phyloP scores from a whole-genome alignment of 2,888 invertebrate species.

The Morinoia aosen region DNA sequence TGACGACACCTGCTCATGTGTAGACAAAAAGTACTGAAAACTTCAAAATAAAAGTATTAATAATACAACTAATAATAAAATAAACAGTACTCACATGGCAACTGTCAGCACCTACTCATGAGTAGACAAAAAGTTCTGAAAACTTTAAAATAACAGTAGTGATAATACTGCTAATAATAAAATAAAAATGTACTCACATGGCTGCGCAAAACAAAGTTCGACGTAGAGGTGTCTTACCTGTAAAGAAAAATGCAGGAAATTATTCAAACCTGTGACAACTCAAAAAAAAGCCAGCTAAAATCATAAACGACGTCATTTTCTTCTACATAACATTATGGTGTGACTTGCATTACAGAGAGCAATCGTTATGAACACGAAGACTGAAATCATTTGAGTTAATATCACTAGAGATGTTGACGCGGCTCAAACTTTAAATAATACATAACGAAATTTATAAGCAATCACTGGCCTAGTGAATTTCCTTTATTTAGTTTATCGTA shows the following conservation, averaged over 20 bases:
- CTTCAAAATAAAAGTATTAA: too few relatives aligned
- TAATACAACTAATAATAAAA: not conserved
- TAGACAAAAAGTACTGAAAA: too few relatives aligned
- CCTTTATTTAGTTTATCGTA: too few relatives aligned
- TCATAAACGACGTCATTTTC: not conserved
- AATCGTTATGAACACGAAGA: not conserved
- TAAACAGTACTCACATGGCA: not conserved
- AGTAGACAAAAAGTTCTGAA: too few relatives aligned
- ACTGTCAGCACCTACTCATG: too few relatives aligned
- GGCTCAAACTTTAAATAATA: too few relatives aligned
- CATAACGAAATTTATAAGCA: too few relatives aligned
- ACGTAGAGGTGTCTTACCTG: not conserved
- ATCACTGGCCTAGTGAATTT: too few relatives aligned
- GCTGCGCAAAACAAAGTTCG: not conserved
- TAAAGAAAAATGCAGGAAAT: not conserved
- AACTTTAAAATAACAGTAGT: too few relatives aligned
- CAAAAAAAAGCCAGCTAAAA: not conserved
- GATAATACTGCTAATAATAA: not conserved
- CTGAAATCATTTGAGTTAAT: too few relatives aligned
- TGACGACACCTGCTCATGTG: too few relatives aligned
- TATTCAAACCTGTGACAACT: not conserved
- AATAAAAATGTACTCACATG: not conserved
- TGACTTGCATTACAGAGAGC: not conserved
- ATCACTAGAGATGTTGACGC: too few relatives aligned
- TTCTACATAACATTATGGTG: not conserved